A percentile compares a stretch with the other conserved stretches of the same genome.
Conservation (phyloP, 2,888 invertebrate genomes). For the Cosmia trapezina region DNA sequence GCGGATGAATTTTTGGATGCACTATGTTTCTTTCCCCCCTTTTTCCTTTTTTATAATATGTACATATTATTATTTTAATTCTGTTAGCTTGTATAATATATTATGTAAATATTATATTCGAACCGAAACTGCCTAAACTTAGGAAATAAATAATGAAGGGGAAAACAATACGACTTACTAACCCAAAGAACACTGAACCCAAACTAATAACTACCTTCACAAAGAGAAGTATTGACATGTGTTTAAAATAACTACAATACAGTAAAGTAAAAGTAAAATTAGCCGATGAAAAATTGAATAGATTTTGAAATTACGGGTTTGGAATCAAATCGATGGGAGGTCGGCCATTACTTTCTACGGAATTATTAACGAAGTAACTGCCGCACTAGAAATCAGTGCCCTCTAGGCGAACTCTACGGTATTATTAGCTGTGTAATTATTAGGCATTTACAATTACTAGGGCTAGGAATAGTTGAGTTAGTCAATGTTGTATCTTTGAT, state of each 20-base stretch:
- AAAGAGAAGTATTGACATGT: not conserved
- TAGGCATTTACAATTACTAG: constrained; percentile 10
- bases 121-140: no score
- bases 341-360: constrained; percentile 16
- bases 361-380: constrained; percentile 46
- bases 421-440: constrained; percentile 40
- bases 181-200: constrained; percentile 10
- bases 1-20: not conserved
- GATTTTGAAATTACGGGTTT: constrained; percentile 30
- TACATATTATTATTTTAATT: not conserved
- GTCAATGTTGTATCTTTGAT: not conserved
- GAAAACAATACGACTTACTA: not conserved
- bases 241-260: constrained; percentile 2
- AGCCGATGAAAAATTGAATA: constrained; percentile 26
- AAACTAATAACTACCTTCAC: not conserved
- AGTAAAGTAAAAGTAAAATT: constrained; percentile 4
- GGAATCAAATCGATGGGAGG: constrained; percentile 13
- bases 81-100: no score
- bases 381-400: constrained; percentile 36
- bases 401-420: not conserved
- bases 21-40: not conserved
- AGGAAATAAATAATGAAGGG: not conserved
- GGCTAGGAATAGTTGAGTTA: constrained; percentile 20
- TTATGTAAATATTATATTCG: no score
- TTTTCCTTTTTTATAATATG: no score